Percentiles rank a stretch among this genome's conserved stretches.
Conservation (phyloP, 2,797 vertebrate species). For the Rhynchonycteris naso region DNA sequence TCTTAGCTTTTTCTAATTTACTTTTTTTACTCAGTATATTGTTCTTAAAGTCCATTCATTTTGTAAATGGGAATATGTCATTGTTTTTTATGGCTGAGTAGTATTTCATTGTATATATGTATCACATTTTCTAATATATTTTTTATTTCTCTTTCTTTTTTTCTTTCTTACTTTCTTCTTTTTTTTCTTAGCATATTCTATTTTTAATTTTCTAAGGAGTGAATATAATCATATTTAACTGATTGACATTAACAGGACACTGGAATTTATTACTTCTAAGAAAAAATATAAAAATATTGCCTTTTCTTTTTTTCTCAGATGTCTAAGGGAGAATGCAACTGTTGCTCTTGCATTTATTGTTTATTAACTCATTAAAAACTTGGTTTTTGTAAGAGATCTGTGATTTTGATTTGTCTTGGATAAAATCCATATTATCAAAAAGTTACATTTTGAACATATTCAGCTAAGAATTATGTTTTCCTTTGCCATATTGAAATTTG, state of each 20-base stretch:
- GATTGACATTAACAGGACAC: slow-evolving; percentile 60
- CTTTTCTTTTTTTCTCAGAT: slow-evolving; percentile 60
- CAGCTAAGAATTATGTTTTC: slow-evolving; percentile 76
- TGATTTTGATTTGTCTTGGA: slow-evolving; percentile 77
- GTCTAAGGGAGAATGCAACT: slow-evolving; percentile 76
- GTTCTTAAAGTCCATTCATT: no score
- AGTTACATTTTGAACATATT: slow-evolving; percentile 77
- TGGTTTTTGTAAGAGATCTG: slow-evolving; percentile 73
- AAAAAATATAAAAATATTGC: slow-evolving; percentile 49
- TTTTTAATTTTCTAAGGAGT: slow-evolving; percentile 10
- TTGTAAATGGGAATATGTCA: no score
- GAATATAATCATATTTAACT: slow-evolving; percentile 35
- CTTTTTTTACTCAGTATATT: no score
- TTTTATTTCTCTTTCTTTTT: background rate
- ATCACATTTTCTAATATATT: background rate
- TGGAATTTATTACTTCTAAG: slow-evolving; percentile 72
- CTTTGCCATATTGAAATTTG: slow-evolving; percentile 79
- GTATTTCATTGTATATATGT: no score
- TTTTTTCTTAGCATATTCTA: slow-evolving; percentile 2
- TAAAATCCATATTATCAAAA: slow-evolving; percentile 70
- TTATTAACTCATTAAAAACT: slow-evolving; percentile 74
- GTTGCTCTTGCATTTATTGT: slow-evolving; percentile 71
- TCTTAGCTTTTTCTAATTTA: no score
- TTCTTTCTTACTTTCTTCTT: background rate
- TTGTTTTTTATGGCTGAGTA: no score